Base-by-base conservation (phyloP, 2,113 vertebrate species). In the Vimba vimba region DNA sequence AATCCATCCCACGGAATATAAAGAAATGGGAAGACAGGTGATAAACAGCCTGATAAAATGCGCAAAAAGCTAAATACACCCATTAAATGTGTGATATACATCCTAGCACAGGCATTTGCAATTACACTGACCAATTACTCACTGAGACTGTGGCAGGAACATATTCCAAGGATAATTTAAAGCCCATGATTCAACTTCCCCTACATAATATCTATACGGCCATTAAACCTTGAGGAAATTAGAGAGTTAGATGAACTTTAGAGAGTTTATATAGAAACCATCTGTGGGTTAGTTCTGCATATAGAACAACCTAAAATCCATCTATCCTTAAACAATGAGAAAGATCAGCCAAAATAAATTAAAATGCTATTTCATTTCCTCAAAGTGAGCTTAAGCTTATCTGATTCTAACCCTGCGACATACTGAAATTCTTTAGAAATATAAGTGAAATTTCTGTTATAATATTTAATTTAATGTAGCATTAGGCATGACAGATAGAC, bases 191-290 rank as follows among this genome's bases (percentile, higher is more conserved):
- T 82, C 9, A 82, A 15, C 27, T 7, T 52, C 19, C 45, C 25
- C 27, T 52, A 69, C 80, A 69, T 62, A 82, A 82, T n/a, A 82
- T 82, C 80, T 45, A 82, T 69, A 82, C 19, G 4, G 62, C 45
- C 47, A 36, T 69, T 52, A 55, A 69, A 82, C 25, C 21, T 6
- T 15, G 9, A 19, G 45, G 57, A 62, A 17, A 36, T 43, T 25
- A 4, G 11, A 6, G 8, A 50, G 45, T 50, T 50, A 52, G 50
- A 52, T 52, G 19, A 57, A 57, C 55, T 57, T 57, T 57, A 23
- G 19, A 57, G 19, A 57, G 19, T 57, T 23, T 55, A 55, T 57
- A 23, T 23, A 33, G 25, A 77, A 55, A 55, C 25, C 4, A 17
- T 73, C 36, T 30, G 15, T 68, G 12, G 23, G 12, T 36, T 77